Percentiles rank a stretch among this genome's conserved stretches.
These are phyloP conservation scores for Ceratotherium simum DNA, from an alignment of 2,113 vertebrate species.

Conservation along the genomic window DNA sequence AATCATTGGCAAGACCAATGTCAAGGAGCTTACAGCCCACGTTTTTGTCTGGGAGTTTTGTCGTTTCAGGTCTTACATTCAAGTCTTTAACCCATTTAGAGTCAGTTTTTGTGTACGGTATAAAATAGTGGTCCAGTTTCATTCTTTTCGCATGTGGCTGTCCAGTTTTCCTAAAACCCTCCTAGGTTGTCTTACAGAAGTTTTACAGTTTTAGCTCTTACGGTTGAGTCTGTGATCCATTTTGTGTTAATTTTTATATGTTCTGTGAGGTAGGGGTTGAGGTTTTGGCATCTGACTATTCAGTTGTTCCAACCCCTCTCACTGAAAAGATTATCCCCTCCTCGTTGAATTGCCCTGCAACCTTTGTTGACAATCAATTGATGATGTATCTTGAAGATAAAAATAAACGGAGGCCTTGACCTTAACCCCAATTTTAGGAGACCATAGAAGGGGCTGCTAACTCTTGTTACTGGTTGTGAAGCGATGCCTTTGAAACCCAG, in stretches of 20 bases:
- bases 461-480: no score
- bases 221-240: accelerated
- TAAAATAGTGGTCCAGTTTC: not conserved
- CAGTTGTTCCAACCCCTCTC: not conserved
- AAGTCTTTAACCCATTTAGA: not conserved
- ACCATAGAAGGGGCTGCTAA: not conserved
- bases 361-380: not conserved
- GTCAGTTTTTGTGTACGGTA: not conserved
- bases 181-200: not conserved
- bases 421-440: not conserved
- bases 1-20: no score
- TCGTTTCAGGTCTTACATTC: no score
- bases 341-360: not conserved
- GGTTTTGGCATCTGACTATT: not conserved
- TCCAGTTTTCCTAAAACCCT: not conserved
- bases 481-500: not conserved
- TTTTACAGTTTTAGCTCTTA: not conserved
- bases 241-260: not conserved
- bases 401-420: not conserved
- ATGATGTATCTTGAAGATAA: not conserved
- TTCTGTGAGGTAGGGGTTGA: not conserved
- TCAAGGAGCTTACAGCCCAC: no score
- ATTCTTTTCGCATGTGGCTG: no score
- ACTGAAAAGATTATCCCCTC: not conserved
- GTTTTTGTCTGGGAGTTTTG: no score